Conservation (phyloP, 2,888 invertebrate species). For the Drosophila phalerata region DNA sequence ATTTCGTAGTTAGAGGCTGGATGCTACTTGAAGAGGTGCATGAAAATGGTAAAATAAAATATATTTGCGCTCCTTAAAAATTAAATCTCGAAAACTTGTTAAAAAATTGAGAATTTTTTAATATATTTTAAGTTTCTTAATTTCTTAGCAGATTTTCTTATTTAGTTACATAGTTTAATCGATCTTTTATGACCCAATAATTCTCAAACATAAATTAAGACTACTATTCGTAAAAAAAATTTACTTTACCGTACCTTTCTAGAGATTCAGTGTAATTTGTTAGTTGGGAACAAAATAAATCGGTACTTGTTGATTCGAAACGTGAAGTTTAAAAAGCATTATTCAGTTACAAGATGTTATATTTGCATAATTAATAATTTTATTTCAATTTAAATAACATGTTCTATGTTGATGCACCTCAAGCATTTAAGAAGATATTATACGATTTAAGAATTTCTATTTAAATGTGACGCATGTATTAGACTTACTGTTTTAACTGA, state of each 20-base stretch:
- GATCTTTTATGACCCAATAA: no score
- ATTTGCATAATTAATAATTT: no score
- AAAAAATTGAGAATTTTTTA: not conserved
- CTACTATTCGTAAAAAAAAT: no score
- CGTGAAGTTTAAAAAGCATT: not conserved
- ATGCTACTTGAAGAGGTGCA: not conserved
- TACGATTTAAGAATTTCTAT: not conserved
- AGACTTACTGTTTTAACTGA: no score
- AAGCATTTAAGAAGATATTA: not conserved
- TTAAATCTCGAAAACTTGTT: not conserved
- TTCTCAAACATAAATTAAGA: no score
- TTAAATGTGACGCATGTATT: not conserved
- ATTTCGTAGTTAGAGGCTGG: conserved; percentile 1
- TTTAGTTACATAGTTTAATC: not conserved
- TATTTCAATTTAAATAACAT: not conserved
- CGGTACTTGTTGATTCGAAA: no score
- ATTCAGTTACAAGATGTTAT: not conserved
- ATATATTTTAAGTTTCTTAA: not conserved
- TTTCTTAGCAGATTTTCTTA: not conserved
- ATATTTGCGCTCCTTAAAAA: not conserved
- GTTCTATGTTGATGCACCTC: not conserved
- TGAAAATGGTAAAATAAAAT: not conserved
- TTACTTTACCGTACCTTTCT: no score
- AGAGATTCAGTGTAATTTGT: no score
- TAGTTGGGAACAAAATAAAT: no score